These are phyloP conservation scores for Thripadectes ignobilis DNA, from an alignment of 2,797 vertebrate species.

Conservation along the genomic window DNA sequence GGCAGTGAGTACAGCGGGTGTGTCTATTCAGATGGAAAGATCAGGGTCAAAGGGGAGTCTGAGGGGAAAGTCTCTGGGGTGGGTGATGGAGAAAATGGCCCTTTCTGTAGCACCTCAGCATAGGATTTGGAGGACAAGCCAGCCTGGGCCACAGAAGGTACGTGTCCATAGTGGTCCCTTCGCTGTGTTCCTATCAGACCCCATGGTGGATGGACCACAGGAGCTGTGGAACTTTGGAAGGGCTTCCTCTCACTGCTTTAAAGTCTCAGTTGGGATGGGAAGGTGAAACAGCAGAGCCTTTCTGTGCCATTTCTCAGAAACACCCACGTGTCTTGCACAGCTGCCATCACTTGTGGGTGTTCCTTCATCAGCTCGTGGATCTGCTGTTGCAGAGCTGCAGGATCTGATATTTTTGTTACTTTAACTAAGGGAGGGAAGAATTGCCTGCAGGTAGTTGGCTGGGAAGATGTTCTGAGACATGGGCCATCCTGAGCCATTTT, in stretches of 20 bases:
- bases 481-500: neutral
- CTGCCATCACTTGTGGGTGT: neutral
- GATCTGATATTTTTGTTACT: neutral
- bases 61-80: neutral
- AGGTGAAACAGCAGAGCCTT: neutral
- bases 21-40: neutral
- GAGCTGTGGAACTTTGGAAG: neutral
- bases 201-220: rapidly evolving
- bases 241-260: neutral
- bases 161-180: rapidly evolving
- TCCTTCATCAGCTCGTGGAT: neutral
- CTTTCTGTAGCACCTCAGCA: rapidly evolving
- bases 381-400: neutral
- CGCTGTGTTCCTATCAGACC: rapidly evolving
- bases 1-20: rapidly evolving
- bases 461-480: neutral
- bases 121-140: neutral
- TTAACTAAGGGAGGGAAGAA: neutral
- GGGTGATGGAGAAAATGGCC: neutral
- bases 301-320: neutral
- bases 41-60: neutral
- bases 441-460: neutral
- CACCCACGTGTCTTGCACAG: neutral
- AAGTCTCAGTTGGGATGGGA: neutral
- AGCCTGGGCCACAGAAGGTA: neutral